These are phyloP conservation scores for Wasmannia auropunctata DNA, from an alignment of 1,140 invertebrate genomes.

Conservation along the genomic window DNA sequence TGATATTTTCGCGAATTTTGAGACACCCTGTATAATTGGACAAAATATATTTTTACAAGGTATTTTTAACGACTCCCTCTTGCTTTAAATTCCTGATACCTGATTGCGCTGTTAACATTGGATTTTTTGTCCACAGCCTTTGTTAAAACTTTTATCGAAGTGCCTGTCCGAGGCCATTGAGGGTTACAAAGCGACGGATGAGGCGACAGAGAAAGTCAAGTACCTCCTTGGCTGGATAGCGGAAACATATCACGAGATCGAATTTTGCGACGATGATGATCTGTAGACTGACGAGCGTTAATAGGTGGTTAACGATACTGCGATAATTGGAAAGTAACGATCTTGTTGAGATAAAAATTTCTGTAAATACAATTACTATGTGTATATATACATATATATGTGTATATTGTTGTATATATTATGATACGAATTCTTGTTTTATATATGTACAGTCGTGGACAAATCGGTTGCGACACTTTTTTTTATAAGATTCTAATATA, in stretches of 20 bases:
- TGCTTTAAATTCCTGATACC: not conserved
- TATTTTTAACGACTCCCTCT: not conserved
- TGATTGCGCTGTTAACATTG: not conserved
- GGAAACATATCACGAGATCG: slow-evolving; percentile 78
- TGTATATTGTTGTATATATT: slow-evolving; percentile 66
- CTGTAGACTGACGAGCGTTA: slow-evolving; percentile 35
- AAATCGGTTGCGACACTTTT: no score
- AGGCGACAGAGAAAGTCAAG: slow-evolving; percentile 77
- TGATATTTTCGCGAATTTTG: no score
- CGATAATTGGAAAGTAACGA: slow-evolving; percentile 27
- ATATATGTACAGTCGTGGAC: not conserved
- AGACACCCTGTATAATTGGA: not conserved
- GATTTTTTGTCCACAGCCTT: slow-evolving; percentile 68
- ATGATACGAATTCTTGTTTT: slow-evolving; percentile 1
- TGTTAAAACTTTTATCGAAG: slow-evolving; percentile 79
- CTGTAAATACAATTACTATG: slow-evolving; percentile 34
- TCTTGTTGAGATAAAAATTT: slow-evolving; percentile 27
- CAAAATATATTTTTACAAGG: not conserved
- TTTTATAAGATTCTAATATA: no score
- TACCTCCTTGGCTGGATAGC: slow-evolving; percentile 81
- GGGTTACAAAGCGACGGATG: slow-evolving; percentile 74
- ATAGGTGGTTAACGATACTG: not conserved
- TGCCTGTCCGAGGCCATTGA: slow-evolving; percentile 79
- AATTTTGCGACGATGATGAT: slow-evolving; percentile 67
- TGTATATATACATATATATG: slow-evolving; percentile 2